A percentile compares a stretch with the other conserved stretches of the same genome.
phyloP scores from a whole-genome alignment of 2,113 vertebrate genomes.

The Chaetodon trifascialis region DNA sequence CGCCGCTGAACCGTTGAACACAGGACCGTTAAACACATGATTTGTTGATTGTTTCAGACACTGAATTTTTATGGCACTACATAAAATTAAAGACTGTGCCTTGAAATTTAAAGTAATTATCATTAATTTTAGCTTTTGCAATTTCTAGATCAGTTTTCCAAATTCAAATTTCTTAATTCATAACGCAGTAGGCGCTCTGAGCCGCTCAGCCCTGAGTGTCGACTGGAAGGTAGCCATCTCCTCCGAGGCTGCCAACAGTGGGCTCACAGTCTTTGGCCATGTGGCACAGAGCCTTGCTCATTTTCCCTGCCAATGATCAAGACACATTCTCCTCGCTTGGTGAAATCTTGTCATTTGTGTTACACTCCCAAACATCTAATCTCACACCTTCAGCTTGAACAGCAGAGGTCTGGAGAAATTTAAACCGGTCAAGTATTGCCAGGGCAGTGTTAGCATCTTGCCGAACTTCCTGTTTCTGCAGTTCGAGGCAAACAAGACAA shows the following conservation, averaged over 20 bases:
- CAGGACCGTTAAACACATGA: constrained; percentile 34
- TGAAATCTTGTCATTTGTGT: constrained; percentile 72
- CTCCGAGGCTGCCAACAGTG: constrained; percentile 69
- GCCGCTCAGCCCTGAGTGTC: constrained; percentile 56
- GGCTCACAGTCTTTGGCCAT: constrained; percentile 78
- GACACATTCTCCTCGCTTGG: constrained; percentile 69
- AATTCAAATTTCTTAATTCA: constrained; percentile 60
- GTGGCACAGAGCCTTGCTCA: constrained; percentile 75
- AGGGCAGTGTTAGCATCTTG: constrained; percentile 42
- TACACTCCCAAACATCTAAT: constrained; percentile 61
- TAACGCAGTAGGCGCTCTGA: constrained; percentile 44
- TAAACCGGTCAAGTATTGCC: constrained; percentile 50
- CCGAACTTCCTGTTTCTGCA: constrained; percentile 35
- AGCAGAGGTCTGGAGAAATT: constrained; percentile 55
- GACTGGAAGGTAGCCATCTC: constrained; percentile 76
- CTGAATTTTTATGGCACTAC: constrained; percentile 30
- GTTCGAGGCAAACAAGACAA: constrained; percentile 13
- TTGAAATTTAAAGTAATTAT: constrained; percentile 32
- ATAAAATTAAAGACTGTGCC: constrained; percentile 31
- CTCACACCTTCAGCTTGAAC: constrained; percentile 64
- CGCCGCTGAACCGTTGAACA: constrained; percentile 19
- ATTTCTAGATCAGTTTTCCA: constrained; percentile 35
- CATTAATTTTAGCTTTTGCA: constrained; percentile 37
- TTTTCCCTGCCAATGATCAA: constrained; percentile 75
- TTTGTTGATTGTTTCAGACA: constrained; percentile 38